Base-by-base conservation (phyloP, 1,140 invertebrate species). In the Aricia agestis region DNA sequence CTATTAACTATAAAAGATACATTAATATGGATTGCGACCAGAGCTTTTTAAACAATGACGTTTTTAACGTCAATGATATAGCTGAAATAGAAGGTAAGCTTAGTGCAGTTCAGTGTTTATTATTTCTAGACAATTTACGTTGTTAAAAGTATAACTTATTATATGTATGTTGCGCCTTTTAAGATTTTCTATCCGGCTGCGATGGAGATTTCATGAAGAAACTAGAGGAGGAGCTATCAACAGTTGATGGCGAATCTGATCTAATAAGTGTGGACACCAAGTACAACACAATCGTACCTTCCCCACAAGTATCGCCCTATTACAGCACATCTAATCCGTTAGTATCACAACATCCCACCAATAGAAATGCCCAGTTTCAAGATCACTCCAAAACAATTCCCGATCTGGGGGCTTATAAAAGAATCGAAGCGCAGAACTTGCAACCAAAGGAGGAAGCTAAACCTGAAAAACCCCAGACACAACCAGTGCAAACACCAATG, bases 191-290 rank as follows among this genome's bases (percentile, higher is more conserved):
- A 7, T 90, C 81, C 72, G 82, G 81, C 66, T 91, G 87, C 71
- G 89, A 91, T 78, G 86, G 82, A 70, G 89, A 88, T 80, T 91
- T 91, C 76, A 89, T 91, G 86, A 82, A 82, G 70, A 91, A 87
- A 74, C 72, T 91, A 18, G 89, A 91, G 78, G 84, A 90, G 69
- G 89, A 91, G 66, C 66, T 91, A 7, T 73, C 85, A 11, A 73
- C 80, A 31, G 80, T 83, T 13, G 86, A 91, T 61, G 82, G 81
- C 67, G 84, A 87, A 41, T 70, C 79, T 17, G 76, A 76, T 11
- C 66, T 89, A 25, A 74, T 88, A 18, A 84, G 78, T 69, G 74
- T 88, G 68, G 84, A 90, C 69, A 83, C 82, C 7, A 84, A 84
- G 74, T 68, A 72, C 31, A 81, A 77, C 32, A n/a, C 72, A 6